Percentiles rank a stretch among this genome's conserved stretches.
Evolutionary conservation across 2,888 invertebrate genomes (phyloP).

Genomic region (Parnassius apollo): DNA sequence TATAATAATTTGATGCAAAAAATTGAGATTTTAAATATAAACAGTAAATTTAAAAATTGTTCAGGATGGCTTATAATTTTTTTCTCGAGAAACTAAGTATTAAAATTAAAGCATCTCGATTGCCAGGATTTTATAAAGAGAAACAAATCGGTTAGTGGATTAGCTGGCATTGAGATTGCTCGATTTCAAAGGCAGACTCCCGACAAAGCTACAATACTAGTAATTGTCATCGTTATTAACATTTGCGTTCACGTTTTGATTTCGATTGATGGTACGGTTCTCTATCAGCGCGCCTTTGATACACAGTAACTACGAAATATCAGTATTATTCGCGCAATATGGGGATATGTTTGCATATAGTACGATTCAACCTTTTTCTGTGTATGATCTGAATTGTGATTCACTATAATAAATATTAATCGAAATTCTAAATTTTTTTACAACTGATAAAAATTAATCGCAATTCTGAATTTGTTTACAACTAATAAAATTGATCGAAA

Average conservation of each 20-base stretch:
- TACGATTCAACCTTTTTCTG: conserved; percentile 1
- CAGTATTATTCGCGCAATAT: conserved; percentile 46
- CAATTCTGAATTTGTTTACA: too few relatives aligned
- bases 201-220: conserved; percentile 58
- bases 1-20: too few relatives aligned
- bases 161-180: conserved; percentile 67
- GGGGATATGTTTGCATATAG: conserved; percentile 3
- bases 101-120: conserved; percentile 69
- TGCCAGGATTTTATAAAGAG: conserved; percentile 70
- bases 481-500: too few relatives aligned
- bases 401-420: too few relatives aligned
- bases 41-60: too few relatives aligned
- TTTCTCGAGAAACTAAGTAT: conserved; percentile 62
- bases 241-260: conserved; percentile 73
- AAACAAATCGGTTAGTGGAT: conserved; percentile 55
- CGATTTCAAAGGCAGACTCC: conserved; percentile 58
- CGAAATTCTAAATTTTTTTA: too few relatives aligned
- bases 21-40: too few relatives aligned
- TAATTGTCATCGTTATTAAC: conserved; percentile 77
- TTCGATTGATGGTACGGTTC: conserved; percentile 60
- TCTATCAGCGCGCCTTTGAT: conserved; percentile 57
- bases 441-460: too few relatives aligned
- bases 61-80: background rate
- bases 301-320: conserved; percentile 46
- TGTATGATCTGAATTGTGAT: background rate